Conservation (phyloP, 2,888 invertebrate genomes). For the Meghimatium bilineatum region DNA sequence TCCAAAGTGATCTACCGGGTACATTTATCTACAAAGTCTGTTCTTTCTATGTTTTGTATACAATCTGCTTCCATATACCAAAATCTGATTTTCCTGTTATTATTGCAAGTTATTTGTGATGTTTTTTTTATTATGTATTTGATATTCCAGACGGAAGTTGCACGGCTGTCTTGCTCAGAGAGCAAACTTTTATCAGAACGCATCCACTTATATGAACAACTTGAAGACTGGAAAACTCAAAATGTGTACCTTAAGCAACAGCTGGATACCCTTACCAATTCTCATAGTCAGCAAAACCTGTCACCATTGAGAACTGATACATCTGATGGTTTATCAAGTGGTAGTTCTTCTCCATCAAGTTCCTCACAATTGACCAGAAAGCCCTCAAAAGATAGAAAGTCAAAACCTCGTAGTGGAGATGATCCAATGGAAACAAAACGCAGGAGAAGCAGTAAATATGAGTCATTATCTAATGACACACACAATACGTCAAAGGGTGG, state of each 20-base stretch:
- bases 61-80: too few species aligned
- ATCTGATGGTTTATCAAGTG: background rate
- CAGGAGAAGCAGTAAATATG: conserved; percentile 40
- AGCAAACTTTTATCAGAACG: conserved; percentile 53
- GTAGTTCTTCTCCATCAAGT: conserved; percentile 21
- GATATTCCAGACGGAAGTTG: conserved; percentile 49
- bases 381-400: conserved; percentile 40
- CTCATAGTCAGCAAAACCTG: conserved; percentile 22
- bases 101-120: background rate
- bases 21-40: too few species aligned
- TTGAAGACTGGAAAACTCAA: conserved; percentile 52
- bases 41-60: too few species aligned
- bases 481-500: background rate
- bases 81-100: too few species aligned
- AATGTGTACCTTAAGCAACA: conserved; percentile 49
- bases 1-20: too few species aligned
- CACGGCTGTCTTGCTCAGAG: conserved; percentile 43
- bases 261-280: conserved; percentile 44
- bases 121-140: conserved; percentile 42
- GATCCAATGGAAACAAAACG: conserved; percentile 38
- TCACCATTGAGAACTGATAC: background rate
- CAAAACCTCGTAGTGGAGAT: conserved; percentile 38
- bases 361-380: conserved; percentile 24
- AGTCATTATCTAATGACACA: background rate
- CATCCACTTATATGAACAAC: conserved; percentile 47